phyloP scores from a whole-genome alignment of 2,797 vertebrate species.

The Tapirus indicus region DNA sequence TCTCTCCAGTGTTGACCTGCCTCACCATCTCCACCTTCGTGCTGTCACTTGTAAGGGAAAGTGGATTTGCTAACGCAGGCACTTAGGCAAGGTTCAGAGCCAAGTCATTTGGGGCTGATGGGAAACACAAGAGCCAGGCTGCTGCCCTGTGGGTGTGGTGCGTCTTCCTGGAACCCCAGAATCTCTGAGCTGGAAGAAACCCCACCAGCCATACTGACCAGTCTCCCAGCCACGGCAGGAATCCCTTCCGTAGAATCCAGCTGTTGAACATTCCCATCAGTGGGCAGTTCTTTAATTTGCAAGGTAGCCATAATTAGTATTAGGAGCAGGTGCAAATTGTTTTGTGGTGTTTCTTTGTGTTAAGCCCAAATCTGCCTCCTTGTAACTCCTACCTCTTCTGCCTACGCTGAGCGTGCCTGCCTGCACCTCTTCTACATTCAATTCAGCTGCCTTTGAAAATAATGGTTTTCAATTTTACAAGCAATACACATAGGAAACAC shows the following conservation, averaged over 20 bases:
- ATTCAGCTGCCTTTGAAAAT: not conserved
- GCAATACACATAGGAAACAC: not conserved
- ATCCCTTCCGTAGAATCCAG: not conserved
- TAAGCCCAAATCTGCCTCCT: not conserved
- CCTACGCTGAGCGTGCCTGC: too few relatives aligned
- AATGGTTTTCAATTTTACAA: not conserved
- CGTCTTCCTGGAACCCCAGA: not conserved
- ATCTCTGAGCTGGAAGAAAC: not conserved
- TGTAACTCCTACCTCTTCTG: not conserved
- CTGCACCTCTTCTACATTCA: not conserved
- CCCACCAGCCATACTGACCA: not conserved
- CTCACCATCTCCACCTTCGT: not conserved
- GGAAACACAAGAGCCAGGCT: not conserved
- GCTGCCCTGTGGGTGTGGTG: rapidly evolving
- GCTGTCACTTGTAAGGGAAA: not conserved
- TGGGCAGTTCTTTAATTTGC: not conserved
- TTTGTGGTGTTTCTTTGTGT: not conserved
- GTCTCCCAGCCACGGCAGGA: not conserved
- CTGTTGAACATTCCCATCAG: not conserved
- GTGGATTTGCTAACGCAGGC: not conserved
- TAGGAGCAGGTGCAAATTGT: not conserved
- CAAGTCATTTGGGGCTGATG: not conserved
- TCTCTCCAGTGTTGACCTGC: not conserved
- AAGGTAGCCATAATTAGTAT: not conserved
- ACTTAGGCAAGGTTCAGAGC: not conserved